Evolutionary conservation across 2,113 vertebrate genomes (phyloP), one percentile per base, ranked within the genome.

Genomic region (Dasyornis broadbenti): DNA sequence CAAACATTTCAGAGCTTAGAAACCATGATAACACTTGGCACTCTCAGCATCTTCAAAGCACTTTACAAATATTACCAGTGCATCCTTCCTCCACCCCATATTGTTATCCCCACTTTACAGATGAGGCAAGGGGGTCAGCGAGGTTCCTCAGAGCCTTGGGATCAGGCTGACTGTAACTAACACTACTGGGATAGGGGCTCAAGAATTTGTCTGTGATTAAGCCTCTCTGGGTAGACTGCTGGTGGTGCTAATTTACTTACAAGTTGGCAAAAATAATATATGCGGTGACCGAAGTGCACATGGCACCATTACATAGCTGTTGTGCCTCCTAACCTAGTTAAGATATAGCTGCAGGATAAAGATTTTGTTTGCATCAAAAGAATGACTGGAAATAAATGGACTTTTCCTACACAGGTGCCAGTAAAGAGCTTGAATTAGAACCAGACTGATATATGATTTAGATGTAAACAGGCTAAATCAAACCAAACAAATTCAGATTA

Each of bases 1-100:
- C 93, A 97, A 97, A 92, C 73, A 92, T 97, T 97, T 97, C 94
- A 94, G 94, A 96, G 96, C 96, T 97, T 89, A 68, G 94, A 85
- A 97, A 64, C 90, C 88, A 53, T 44, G 96, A 97, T 97, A 96
- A 96, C 79, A 68, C 79, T 93, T 82, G 76, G 94, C 80, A 45
- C 88, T 86, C 92, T 83, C 86, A 94, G 82, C 90, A 95, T 97
- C 97, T 97, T 97, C 96, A 97, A 97, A 96, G 94, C 37, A 3
- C 76, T 92, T 92, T 83, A 90, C 89, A 87, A 90, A 91, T 89
- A 95, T 95, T 94, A 59, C 83, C 79, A 70, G 18, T 79, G 8
- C 92, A 71, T 94, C 71, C 90, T 94, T 88, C 66, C 15, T 57
- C 83, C 82, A 90, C 79, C 92, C 84, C 44, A 42, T 87, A 93